Evolutionary conservation across 2,888 invertebrate genomes (phyloP).

Genomic region (Drosophila paramelanica): DNA sequence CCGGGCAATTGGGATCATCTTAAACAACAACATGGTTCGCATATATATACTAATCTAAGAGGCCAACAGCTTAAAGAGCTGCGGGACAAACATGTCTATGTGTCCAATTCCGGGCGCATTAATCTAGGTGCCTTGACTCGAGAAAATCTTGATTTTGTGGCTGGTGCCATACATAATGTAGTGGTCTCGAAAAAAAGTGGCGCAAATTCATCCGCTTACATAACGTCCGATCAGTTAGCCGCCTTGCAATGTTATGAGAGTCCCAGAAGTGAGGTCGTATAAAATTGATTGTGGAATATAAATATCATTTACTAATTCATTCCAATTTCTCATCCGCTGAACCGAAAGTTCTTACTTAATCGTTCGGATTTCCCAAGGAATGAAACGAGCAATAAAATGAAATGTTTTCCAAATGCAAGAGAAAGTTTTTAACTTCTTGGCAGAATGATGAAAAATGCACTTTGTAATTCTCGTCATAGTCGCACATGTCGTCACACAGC

Average conservation of each 20-base stretch:
- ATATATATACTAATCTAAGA: slow-evolving; percentile 32
- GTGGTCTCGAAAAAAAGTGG: neutral
- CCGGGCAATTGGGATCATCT: slow-evolving; percentile 50
- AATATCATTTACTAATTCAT: neutral
- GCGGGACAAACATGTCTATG: slow-evolving; percentile 42
- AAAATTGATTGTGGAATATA: neutral
- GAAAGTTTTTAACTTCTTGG: slow-evolving; percentile 36
- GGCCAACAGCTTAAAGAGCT: slow-evolving; percentile 32
- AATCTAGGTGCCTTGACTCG: slow-evolving; percentile 37
- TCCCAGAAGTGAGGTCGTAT: neutral
- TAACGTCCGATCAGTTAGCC: neutral
- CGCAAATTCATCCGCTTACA: too few relatives aligned
- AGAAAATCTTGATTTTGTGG: slow-evolving; percentile 41
- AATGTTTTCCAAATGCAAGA: slow-evolving; percentile 17
- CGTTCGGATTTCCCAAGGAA: neutral
- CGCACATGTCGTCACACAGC: slow-evolving; percentile 67
- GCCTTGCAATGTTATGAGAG: neutral
- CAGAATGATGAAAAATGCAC: slow-evolving; percentile 73
- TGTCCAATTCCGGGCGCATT: slow-evolving; percentile 49
- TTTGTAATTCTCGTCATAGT: slow-evolving; percentile 72
- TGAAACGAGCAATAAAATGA: slow-evolving; percentile 12
- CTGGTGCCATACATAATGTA: slow-evolving; percentile 43
- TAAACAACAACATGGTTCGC: slow-evolving; percentile 36
- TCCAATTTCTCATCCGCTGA: neutral
- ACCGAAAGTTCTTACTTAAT: neutral